Evolutionary conservation across 2,888 invertebrate genomes (phyloP).

Genomic region (Leptinotarsa tumamoca): DNA sequence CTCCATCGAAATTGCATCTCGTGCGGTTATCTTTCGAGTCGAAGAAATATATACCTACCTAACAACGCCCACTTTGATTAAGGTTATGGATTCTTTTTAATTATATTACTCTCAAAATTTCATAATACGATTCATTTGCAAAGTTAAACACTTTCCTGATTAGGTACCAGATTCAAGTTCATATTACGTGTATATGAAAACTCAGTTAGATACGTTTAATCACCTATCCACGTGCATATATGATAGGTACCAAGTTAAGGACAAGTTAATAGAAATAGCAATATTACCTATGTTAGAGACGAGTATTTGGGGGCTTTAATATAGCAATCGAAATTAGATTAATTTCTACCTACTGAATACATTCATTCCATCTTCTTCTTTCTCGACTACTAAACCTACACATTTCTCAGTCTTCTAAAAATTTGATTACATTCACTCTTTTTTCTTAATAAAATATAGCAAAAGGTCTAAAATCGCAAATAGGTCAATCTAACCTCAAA

Average conservation of each 20-base stretch:
- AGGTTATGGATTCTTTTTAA: conserved; percentile 7
- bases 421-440: conserved; percentile 2
- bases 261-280: no score
- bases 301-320: no score
- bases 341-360: no score
- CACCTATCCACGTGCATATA: no score
- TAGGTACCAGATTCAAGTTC: background rate
- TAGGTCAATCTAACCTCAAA: conserved; percentile 60
- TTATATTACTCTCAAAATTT: no score
- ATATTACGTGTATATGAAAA: no score
- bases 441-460: conserved; percentile 37
- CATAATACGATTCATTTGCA: background rate
- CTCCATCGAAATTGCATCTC: conserved; percentile 15
- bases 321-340: no score
- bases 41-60: background rate
- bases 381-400: background rate
- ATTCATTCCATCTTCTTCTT: conserved; percentile 3
- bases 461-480: conserved; percentile 57
- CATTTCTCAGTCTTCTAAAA: conserved; percentile 5
- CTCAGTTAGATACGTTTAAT: no score
- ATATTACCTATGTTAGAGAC: no score
- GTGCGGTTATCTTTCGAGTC: conserved; percentile 33
- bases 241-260: no score
- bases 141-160: background rate
- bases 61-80: conserved; percentile 42